Evolutionary conservation across 2,113 vertebrate species (phyloP).

Genomic region (Pampusana beccarii): DNA sequence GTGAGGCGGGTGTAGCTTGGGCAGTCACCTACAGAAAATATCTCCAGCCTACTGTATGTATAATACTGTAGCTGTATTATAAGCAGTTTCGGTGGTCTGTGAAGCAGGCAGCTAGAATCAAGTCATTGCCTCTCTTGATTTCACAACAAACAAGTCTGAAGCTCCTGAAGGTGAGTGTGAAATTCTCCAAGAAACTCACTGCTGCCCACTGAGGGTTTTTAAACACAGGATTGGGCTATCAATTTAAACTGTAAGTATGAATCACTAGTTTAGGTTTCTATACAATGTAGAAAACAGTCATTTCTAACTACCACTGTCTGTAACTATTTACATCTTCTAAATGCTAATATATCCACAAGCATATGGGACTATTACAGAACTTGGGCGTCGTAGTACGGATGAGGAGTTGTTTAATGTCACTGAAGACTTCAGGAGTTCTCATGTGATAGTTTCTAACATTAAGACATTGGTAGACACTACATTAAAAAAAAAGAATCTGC

Average conservation of each 20-base stretch:
- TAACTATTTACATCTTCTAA: constrained; percentile 2
- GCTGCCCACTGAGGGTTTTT: background rate
- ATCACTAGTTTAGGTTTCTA: background rate
- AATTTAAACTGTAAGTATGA: background rate
- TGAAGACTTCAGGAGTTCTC: background rate
- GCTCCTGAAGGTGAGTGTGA: background rate
- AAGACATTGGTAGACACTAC: background rate
- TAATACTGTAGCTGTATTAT: background rate
- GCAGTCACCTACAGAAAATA: background rate
- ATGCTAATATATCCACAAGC: background rate
- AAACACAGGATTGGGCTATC: background rate
- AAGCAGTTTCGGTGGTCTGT: background rate
- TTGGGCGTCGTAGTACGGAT: background rate
- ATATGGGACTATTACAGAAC: background rate
- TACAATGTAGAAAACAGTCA: background rate
- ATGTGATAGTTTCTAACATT: background rate
- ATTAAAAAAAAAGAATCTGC: background rate
- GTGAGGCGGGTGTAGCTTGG: background rate
- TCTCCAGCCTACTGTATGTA: background rate
- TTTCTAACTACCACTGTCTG: background rate
- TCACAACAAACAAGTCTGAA: background rate
- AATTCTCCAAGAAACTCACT: background rate
- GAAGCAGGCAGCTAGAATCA: background rate
- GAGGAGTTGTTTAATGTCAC: background rate
- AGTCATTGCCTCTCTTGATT: background rate